Evolutionary conservation across 2,113 vertebrate species (phyloP), one percentile per base, ranked within the genome.

Genomic region (Phalacrocorax aristotelis): DNA sequence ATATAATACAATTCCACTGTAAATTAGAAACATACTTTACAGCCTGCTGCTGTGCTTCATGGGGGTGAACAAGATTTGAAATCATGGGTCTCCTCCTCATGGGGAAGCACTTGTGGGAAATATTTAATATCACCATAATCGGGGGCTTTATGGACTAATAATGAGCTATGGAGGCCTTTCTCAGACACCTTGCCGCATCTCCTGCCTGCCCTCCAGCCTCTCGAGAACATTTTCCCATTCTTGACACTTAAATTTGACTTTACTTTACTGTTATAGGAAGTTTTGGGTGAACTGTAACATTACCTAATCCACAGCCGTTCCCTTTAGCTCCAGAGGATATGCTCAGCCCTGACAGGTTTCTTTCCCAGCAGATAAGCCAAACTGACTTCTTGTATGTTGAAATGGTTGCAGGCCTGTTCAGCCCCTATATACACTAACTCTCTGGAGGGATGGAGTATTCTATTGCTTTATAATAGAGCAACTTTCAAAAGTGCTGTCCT

Each of bases 21-120:
- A 95, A 95, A 96, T 95, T 90, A 87, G 68, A 89, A 92, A 83
- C 18, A 36, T 71, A 48, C 44, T 97, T 95, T 96, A 85, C 48
- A 78, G 66, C 81, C 76, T 94, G 68, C 83, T 86, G 69, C 55
- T 95, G 89, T 96, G 83, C 64, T 96, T 88, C 66, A 83, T 52
- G 80, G 89, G 93, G 83, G 77, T 51, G 86, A 94, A 91, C 69
- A 91, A 90, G 62, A 86, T 82, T 75, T 86, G 79, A 95, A 90
- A 84, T 76, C 75, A 30, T 4, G 6, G n/a, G 58, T 75, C 36
- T 95, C n/a, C 11, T 68, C 62, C 51, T 93, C 0, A 4, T 79
- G 65, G 51, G 60, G 48, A 87, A 93, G 61, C 78, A 71, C 66
- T 83, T 62, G 57, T 82, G 78, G 52, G 66, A 90, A 71, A 68